Conservation (phyloP, 2,797 vertebrate genomes). For the Alfaro cultratus region DNA sequence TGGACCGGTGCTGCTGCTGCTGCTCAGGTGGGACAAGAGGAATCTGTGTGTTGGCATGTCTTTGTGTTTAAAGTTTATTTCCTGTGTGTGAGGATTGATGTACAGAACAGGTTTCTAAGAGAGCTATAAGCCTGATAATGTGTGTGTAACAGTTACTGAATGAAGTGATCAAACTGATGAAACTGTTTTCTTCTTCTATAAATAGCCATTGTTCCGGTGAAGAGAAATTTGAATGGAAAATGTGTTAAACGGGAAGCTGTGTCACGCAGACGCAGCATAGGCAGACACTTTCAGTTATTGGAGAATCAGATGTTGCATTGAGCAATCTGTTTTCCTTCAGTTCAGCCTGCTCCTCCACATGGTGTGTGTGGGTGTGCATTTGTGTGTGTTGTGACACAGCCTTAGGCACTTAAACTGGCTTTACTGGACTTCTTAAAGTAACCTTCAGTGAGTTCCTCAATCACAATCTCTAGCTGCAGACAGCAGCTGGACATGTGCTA, state of each 20-base stretch:
- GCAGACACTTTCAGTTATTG: background rate
- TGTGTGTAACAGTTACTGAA: background rate
- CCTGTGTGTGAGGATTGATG: slow-evolving; percentile 2
- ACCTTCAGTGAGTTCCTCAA: background rate
- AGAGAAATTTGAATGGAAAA: slow-evolving; percentile 37
- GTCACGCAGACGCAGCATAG: background rate
- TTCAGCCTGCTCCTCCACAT: background rate
- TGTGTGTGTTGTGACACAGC: slow-evolving; percentile 6
- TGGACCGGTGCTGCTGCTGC: slow-evolving; percentile 67
- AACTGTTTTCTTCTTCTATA: background rate
- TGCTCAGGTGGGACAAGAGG: slow-evolving; percentile 63
- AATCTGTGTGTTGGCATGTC: background rate
- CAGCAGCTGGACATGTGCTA: background rate
- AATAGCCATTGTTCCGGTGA: background rate
- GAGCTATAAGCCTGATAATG: background rate
- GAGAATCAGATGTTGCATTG: slow-evolving; percentile 20
- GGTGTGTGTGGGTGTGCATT: background rate
- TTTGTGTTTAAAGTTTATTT: background rate
- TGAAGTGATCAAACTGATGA: background rate
- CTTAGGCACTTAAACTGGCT: background rate
- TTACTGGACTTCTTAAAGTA: background rate
- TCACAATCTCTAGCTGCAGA: background rate
- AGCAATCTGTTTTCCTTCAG: slow-evolving; percentile 16
- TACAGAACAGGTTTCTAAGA: background rate
- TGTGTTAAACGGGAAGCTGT: slow-evolving; percentile 28